A percentile compares a stretch with the other conserved stretches of the same genome.
phyloP scores from a whole-genome alignment of 1,140 invertebrate species.

The Caenorhabditis inopinata region DNA sequence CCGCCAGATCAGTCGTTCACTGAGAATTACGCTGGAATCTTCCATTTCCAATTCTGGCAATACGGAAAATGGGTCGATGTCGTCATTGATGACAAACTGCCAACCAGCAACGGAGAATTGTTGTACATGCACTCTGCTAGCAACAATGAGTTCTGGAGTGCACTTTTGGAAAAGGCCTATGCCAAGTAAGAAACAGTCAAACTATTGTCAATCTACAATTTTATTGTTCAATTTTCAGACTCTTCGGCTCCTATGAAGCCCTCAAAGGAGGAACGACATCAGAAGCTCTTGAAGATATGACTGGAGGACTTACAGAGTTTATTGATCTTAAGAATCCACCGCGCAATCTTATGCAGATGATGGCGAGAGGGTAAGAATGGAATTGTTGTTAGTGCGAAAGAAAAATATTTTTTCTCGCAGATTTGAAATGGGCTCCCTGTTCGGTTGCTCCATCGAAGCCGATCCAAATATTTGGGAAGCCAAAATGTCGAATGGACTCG shows the following conservation, averaged over 20 bases:
- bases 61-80: constrained; percentile 71
- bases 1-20: constrained; percentile 91
- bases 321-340: constrained; percentile 76
- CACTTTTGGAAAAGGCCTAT: constrained; percentile 80
- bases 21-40: constrained; percentile 69
- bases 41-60: constrained; percentile 65
- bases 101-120: constrained; percentile 75
- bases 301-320: constrained; percentile 93
- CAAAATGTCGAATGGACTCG: constrained; percentile 83
- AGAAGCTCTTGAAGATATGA: constrained; percentile 99
- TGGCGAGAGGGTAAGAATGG: constrained; percentile 4
- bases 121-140: constrained; percentile 75
- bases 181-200: constrained; percentile 77
- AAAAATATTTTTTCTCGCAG: constrained; percentile 59
- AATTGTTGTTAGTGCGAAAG: constrained; percentile 52
- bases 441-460: constrained; percentile 81
- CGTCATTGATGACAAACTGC: constrained; percentile 77
- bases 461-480: constrained; percentile 74
- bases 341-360: constrained; percentile 66
- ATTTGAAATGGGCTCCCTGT: constrained; percentile 66
- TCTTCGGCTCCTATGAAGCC: constrained; percentile 95
- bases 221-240: constrained; percentile 70
- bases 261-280: constrained; percentile 93
- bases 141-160: constrained; percentile 78
- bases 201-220: not conserved